These are phyloP conservation scores for Cosmorhoe ocellata DNA, from an alignment of 2,888 invertebrate species.

Conservation along the genomic window DNA sequence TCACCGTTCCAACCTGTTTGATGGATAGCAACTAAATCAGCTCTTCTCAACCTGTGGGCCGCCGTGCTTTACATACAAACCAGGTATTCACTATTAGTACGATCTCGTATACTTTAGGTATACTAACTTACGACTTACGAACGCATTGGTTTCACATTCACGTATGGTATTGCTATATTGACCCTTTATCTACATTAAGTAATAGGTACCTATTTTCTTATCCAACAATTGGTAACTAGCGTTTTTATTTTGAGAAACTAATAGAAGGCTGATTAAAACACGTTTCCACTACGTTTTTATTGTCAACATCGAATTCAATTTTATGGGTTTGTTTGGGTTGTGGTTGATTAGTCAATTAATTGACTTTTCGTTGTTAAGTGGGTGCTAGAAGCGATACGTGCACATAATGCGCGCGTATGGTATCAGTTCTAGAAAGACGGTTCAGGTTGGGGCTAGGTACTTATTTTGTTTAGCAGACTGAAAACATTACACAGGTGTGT, in stretches of 20 bases:
- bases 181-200: no score
- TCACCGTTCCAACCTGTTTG: slow-evolving; percentile 62
- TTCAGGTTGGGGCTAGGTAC: no score
- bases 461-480: background rate
- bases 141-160: no score
- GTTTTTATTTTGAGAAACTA: background rate
- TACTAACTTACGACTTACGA: no score
- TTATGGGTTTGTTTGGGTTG: background rate
- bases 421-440: no score
- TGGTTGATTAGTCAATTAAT: background rate
- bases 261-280: background rate
- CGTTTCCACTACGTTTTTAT: background rate
- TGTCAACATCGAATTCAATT: background rate
- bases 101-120: no score
- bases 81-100: no score
- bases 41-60: slow-evolving; percentile 16
- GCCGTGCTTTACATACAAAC: background rate
- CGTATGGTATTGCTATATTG: no score
- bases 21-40: slow-evolving; percentile 57
- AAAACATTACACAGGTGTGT: background rate
- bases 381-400: background rate
- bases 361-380: background rate
- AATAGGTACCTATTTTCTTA: no score
- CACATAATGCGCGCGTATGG: background rate
- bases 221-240: no score